phyloP scores from a whole-genome alignment of 1,140 invertebrate genomes.

The Manduca sexta region DNA sequence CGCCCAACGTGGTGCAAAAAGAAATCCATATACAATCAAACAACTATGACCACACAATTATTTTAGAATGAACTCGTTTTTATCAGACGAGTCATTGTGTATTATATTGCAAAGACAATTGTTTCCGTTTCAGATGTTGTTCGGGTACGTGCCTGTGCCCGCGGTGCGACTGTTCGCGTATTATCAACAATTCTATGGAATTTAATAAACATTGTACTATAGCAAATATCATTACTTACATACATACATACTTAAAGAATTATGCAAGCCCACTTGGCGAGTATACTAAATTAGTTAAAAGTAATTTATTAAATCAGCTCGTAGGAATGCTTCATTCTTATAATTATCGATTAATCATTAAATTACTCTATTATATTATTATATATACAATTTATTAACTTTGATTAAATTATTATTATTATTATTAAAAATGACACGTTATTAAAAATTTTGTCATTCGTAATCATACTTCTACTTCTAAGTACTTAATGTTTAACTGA shows the following conservation, averaged over 20 bases:
- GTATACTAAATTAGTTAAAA: slow-evolving; percentile 74
- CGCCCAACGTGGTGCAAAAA: no score
- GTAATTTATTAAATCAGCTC: slow-evolving; percentile 72
- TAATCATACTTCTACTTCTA: slow-evolving; percentile 72
- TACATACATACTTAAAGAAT: slow-evolving; percentile 64
- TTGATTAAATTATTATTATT: slow-evolving; percentile 74
- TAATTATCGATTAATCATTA: slow-evolving; percentile 75
- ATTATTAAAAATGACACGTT: slow-evolving; percentile 69
- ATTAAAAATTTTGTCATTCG: slow-evolving; percentile 72
- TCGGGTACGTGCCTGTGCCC: slow-evolving; percentile 29
- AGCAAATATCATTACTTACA: slow-evolving; percentile 67
- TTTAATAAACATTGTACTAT: slow-evolving; percentile 63
- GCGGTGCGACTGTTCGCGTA: slow-evolving; percentile 49
- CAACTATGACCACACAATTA: no score
- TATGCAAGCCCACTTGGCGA: slow-evolving; percentile 66
- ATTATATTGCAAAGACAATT: slow-evolving; percentile 4
- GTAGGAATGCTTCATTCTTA: slow-evolving; percentile 75
- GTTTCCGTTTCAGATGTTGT: slow-evolving; percentile 39
- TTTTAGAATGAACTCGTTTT: no score
- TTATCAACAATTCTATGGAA: slow-evolving; percentile 70
- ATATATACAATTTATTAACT: slow-evolving; percentile 74
- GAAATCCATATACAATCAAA: no score
- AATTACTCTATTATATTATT: slow-evolving; percentile 74
- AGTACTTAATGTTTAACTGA: slow-evolving; percentile 70
- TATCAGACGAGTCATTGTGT: no score